These are phyloP conservation scores for Pangasius sanitwongsei DNA, from an alignment of 2,797 vertebrate genomes.

Conservation along the genomic window DNA sequence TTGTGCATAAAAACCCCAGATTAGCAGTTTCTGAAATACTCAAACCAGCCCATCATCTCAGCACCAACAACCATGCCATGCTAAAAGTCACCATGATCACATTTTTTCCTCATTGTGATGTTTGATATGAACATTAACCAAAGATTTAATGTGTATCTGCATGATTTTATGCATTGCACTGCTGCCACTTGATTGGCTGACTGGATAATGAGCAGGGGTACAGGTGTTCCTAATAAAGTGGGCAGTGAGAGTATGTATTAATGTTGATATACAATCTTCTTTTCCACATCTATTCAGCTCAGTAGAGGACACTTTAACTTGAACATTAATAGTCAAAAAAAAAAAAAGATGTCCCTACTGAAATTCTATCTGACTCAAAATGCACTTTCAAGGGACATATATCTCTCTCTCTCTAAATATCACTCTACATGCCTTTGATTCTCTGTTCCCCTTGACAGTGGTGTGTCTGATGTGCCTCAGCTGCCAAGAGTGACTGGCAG, in stretches of 20 bases:
- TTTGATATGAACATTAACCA: neutral
- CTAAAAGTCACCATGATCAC: neutral
- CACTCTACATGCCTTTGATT: conserved; percentile 89
- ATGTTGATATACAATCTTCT: neutral
- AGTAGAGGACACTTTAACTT: neutral
- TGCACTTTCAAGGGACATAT: conserved; percentile 88
- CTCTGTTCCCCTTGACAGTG: conserved; percentile 91
- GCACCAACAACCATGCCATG: neutral
- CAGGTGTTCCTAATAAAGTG: neutral
- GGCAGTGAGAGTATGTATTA: neutral
- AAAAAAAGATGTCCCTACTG: conserved; percentile 3
- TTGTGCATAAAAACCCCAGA: neutral
- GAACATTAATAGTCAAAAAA: neutral
- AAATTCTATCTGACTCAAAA: conserved; percentile 57
- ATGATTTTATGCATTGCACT: neutral
- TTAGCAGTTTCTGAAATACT: neutral
- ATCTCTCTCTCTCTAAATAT: conserved; percentile 86
- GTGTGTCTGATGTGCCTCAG: conserved; percentile 92
- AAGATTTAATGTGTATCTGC: neutral
- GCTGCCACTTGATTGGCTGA: neutral
- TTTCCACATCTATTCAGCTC: neutral
- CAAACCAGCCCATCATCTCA: neutral
- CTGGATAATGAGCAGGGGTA: neutral
- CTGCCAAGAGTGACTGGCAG: conserved; percentile 93
- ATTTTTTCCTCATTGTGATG: neutral